Evolutionary conservation across 2,797 vertebrate species (phyloP).

Genomic region (Eurystomus glaucurus): DNA sequence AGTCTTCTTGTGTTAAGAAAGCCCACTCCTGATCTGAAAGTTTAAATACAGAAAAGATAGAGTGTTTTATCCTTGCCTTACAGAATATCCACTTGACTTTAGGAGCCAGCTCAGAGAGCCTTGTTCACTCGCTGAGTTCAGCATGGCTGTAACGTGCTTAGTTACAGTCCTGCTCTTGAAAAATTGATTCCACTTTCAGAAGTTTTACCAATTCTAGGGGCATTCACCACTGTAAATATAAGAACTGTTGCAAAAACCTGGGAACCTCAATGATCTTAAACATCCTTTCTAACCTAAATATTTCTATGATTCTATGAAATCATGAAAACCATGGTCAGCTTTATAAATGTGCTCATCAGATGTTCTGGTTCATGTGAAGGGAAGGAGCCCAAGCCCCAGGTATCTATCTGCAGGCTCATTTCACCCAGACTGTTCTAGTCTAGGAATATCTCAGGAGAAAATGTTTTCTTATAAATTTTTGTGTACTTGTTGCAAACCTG

Average conservation of each 20-base stretch:
- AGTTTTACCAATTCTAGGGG: constrained; percentile 45
- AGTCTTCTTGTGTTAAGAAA: background rate
- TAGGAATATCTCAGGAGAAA: background rate
- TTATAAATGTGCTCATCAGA: background rate
- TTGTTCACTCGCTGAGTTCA: constrained; percentile 57
- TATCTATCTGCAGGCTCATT: background rate
- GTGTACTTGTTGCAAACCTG: background rate
- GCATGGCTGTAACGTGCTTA: constrained; percentile 58
- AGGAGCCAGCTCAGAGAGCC: constrained; percentile 32
- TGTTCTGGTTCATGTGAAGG: background rate
- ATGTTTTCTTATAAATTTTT: background rate
- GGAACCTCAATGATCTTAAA: background rate
- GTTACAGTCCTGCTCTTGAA: constrained; percentile 60
- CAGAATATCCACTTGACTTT: constrained; percentile 56
- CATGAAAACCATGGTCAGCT: background rate
- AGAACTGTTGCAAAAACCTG: background rate
- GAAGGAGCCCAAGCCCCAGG: background rate
- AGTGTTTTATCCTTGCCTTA: constrained; percentile 43
- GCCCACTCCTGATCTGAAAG: background rate
- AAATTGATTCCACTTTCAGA: constrained; percentile 60
- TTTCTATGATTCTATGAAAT: constrained; percentile 5
- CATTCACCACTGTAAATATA: constrained; percentile 26
- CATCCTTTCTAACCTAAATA: background rate
- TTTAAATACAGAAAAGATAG: constrained; percentile 39
- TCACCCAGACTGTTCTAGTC: background rate